Conservation (phyloP, 2,113 vertebrate genomes). For the Ascaphus truei region DNA sequence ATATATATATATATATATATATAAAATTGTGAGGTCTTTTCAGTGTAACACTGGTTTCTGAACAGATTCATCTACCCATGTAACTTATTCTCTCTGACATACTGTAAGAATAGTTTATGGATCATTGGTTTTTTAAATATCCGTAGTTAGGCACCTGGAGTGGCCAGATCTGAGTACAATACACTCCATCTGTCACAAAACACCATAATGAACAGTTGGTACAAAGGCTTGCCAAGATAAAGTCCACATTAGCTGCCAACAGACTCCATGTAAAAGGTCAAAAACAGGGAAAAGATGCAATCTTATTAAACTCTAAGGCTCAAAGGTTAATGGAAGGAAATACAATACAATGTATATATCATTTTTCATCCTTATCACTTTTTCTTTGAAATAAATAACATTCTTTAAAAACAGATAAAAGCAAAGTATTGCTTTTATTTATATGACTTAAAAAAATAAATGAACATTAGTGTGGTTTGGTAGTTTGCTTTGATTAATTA, state of each 20-base stretch:
- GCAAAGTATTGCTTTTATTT: too few relatives aligned
- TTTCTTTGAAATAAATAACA: too few relatives aligned
- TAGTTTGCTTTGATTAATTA: too few relatives aligned
- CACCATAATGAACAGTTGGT: slow-evolving; percentile 50
- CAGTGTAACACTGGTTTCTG: neutral
- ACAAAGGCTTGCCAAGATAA: slow-evolving; percentile 42
- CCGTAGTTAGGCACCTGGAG: slow-evolving; percentile 34
- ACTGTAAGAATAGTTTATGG: neutral
- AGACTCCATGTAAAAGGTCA: slow-evolving; percentile 40
- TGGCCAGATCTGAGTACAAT: slow-evolving; percentile 43
- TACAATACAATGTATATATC: neutral
- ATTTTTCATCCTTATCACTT: too few relatives aligned
- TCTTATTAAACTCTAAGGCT: neutral
- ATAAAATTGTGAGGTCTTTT: too few relatives aligned
- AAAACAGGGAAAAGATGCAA: slow-evolving; percentile 34
- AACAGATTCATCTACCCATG: neutral
- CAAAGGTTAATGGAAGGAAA: too few relatives aligned
- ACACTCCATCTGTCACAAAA: slow-evolving; percentile 50
- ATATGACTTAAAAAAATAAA: too few relatives aligned
- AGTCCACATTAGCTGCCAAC: slow-evolving; percentile 46
- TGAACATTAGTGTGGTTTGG: too few relatives aligned
- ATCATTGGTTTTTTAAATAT: slow-evolving; percentile 24
- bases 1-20: too few relatives aligned
- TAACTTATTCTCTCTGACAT: neutral
- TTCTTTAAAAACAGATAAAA: too few relatives aligned